Base-by-base conservation (phyloP, 2,113 vertebrate species). In the Carassius auratus region DNA sequence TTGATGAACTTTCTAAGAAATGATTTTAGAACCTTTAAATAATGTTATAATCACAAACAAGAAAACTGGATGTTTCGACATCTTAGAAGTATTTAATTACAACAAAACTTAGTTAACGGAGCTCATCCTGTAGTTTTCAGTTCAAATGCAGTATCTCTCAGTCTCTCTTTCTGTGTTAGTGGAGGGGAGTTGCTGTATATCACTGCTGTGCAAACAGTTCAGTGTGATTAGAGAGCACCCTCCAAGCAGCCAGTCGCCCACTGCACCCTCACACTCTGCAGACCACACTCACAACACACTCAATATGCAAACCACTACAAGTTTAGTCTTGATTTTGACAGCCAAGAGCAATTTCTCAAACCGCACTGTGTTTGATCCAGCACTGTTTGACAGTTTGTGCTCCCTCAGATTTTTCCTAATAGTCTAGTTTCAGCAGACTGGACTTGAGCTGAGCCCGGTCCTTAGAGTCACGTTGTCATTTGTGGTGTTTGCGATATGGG, bases 401-500 rank as follows among this genome's bases (percentile, higher is more conserved):
- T 77, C 50, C 52, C 50, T 77, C 50, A 12, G 26, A 57, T 77
- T 36, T 21, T 52, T 50, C 33, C 74, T 50, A 52, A 76, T 36
- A 78, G 30, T 76, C 3, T n/a, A 52, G 74, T 59, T 45, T 64
- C 36, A 64, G 57, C 45, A 52, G 74, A 73, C 36, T 73, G 73
- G 30, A 36, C 30, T 62, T 23, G 8, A 78, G 30, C 50, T 57
- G 52, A 78, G 19, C 59, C 52, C 3, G 4, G 17, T 52, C 23
- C 48, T 76, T n/a, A 19, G 8, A 78, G 26, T 33, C 50, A 13
- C 59, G 15, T 78, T 57, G 30, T 78, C 52, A 78, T 78, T 78
- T 78, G 45, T 52, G 74, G 74, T 76, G 45, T 76, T 30, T 76
- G 74, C 26, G 74, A 76, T 76, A 78, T 59, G 52, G 76, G 50